These are phyloP conservation scores for Corvus cornix DNA, from an alignment of 2,113 vertebrate species.

Conservation along the genomic window DNA sequence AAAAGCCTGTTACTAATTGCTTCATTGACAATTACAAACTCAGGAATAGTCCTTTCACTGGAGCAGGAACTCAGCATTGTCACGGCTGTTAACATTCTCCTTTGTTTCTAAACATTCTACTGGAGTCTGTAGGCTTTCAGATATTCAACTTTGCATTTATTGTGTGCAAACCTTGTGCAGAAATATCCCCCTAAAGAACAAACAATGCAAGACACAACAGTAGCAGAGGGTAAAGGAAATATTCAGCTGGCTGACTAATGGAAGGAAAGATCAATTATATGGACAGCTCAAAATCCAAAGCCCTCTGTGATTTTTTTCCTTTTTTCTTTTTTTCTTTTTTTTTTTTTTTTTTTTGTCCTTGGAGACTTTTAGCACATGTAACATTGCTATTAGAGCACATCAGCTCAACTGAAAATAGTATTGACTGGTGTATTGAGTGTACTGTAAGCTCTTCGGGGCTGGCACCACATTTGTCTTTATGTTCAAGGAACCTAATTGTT, in stretches of 20 bases:
- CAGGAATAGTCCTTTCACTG: not conserved
- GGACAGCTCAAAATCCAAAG: conserved; percentile 10
- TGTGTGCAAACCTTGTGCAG: not conserved
- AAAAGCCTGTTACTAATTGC: not conserved
- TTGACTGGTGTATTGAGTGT: not conserved
- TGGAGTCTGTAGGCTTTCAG: not conserved
- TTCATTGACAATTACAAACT: not conserved
- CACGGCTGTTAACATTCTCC: not conserved
- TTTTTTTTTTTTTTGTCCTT: not conserved
- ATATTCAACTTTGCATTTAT: not conserved
- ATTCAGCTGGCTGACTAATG: conserved; percentile 18
- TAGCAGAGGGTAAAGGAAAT: conserved; percentile 17
- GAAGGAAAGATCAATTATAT: conserved; percentile 50
- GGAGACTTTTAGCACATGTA: not conserved
- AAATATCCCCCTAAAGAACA: not conserved
- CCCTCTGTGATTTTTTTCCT: not conserved
- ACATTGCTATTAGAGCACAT: not conserved
- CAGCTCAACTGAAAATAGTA: not conserved
- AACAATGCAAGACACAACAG: not conserved
- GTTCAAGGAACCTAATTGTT: conserved; percentile 4
- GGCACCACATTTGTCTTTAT: not conserved
- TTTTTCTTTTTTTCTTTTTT: not conserved
- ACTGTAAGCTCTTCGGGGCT: not conserved
- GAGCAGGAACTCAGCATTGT: not conserved
- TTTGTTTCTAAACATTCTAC: not conserved